Evolutionary conservation across 1,140 invertebrate genomes (phyloP).

Genomic region (Drosophila bipectinata): DNA sequence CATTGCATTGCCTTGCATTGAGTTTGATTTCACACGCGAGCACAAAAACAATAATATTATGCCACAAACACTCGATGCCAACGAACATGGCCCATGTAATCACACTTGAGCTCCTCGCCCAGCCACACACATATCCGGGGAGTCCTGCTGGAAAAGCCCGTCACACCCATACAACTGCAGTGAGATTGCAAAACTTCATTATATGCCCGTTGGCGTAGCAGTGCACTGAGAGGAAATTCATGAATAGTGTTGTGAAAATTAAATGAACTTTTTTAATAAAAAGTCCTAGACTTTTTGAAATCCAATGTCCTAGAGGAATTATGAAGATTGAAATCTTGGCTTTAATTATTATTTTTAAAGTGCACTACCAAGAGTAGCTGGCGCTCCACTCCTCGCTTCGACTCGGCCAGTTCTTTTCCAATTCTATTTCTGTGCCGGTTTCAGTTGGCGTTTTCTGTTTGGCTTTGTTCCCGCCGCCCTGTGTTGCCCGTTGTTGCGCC

Average conservation of each 20-base stretch:
- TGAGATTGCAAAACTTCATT: slow-evolving; percentile 80
- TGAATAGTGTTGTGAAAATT: neutral
- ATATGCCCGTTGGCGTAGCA: slow-evolving; percentile 63
- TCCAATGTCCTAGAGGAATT: too few species aligned
- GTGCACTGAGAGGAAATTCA: neutral
- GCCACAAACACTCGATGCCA: slow-evolving; percentile 78
- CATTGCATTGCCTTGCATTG: slow-evolving; percentile 74
- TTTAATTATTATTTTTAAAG: neutral
- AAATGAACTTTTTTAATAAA: neutral
- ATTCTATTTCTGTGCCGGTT: slow-evolving; percentile 64
- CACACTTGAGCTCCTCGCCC: slow-evolving; percentile 70
- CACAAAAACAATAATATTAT: slow-evolving; percentile 82
- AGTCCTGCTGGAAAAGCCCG: slow-evolving; percentile 19
- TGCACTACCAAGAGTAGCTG: slow-evolving; percentile 17
- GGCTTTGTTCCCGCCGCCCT: slow-evolving; percentile 65
- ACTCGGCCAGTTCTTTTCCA: slow-evolving; percentile 59
- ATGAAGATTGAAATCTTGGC: too few species aligned
- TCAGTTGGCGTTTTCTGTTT: slow-evolving; percentile 55
- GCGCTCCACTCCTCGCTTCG: neutral
- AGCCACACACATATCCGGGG: slow-evolving; percentile 15
- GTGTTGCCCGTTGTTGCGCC: slow-evolving; percentile 41
- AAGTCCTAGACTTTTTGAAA: too few species aligned
- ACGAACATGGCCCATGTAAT: slow-evolving; percentile 79
- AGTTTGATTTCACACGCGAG: slow-evolving; percentile 81
- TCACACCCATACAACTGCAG: slow-evolving; percentile 33